Conservation (phyloP, 2,113 vertebrate species). For the Benitochromis conjunctus region DNA sequence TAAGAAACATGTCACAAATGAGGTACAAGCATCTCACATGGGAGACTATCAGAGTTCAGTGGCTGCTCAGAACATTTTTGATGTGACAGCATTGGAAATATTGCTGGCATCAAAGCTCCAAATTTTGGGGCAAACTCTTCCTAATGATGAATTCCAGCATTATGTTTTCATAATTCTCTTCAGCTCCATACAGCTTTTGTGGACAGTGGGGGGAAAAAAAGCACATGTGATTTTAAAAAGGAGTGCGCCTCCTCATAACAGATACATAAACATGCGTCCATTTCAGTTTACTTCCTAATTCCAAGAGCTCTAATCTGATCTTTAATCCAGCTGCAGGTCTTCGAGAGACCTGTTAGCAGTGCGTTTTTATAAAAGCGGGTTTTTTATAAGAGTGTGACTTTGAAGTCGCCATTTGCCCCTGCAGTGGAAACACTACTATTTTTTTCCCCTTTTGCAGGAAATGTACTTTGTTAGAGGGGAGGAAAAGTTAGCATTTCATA, state of each 20-base stretch:
- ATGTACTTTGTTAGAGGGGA: background rate
- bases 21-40: constrained; percentile 36
- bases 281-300: background rate
- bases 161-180: background rate
- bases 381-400: background rate
- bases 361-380: background rate
- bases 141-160: constrained; percentile 29
- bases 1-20: constrained; percentile 45
- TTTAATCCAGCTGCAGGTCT: background rate
- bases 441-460: background rate
- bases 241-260: background rate
- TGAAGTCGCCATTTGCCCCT: background rate
- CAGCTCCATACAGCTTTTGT: background rate
- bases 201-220: background rate
- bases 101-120: constrained; percentile 47
- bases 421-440: background rate
- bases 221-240: background rate
- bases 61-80: constrained; percentile 56
- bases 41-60: constrained; percentile 45
- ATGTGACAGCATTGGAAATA: constrained; percentile 61
- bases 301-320: background rate
- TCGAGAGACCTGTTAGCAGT: background rate
- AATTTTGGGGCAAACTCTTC: constrained; percentile 32
- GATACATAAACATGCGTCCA: background rate
- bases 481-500: background rate